Conservation (phyloP, 2,113 vertebrate genomes). For the Atlantisia rogersi region DNA sequence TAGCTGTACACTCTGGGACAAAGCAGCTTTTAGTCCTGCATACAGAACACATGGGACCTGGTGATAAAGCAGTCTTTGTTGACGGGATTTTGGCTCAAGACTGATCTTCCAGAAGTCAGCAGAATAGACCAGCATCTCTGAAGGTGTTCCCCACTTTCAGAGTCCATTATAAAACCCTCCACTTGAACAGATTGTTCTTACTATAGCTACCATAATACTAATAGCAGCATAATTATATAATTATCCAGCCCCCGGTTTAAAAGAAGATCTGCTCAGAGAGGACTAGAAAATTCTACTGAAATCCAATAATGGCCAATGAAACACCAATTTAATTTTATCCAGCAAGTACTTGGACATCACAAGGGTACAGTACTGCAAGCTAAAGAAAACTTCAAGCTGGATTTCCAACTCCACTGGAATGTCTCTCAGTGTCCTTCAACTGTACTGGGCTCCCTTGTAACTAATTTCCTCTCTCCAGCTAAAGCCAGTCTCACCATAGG, state of each 20-base stretch:
- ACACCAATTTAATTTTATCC: constrained; percentile 12
- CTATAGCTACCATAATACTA: constrained; percentile 18
- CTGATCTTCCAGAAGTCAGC: neutral
- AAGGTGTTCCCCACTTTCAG: neutral
- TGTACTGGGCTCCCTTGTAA: neutral
- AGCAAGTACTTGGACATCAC: neutral
- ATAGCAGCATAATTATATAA: constrained; percentile 34
- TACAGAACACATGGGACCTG: neutral
- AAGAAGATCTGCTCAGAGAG: constrained; percentile 23
- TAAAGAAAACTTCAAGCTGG: constrained; percentile 9
- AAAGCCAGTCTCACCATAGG: neutral
- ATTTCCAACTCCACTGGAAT: neutral
- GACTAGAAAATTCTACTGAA: constrained; percentile 1
- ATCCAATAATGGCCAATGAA: neutral
- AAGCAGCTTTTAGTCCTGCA: neutral
- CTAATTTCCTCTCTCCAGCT: neutral
- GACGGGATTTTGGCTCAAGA: neutral
- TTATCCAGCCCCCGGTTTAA: neutral
- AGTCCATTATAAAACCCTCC: constrained; percentile 7
- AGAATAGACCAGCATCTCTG: neutral
- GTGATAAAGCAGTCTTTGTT: neutral
- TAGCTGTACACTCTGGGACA: neutral
- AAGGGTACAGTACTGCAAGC: neutral
- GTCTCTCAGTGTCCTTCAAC: neutral
- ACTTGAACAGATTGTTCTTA: constrained; percentile 12